Evolutionary conservation across 2,888 invertebrate species (phyloP).

Genomic region (Troglohyphantes excavatus): DNA sequence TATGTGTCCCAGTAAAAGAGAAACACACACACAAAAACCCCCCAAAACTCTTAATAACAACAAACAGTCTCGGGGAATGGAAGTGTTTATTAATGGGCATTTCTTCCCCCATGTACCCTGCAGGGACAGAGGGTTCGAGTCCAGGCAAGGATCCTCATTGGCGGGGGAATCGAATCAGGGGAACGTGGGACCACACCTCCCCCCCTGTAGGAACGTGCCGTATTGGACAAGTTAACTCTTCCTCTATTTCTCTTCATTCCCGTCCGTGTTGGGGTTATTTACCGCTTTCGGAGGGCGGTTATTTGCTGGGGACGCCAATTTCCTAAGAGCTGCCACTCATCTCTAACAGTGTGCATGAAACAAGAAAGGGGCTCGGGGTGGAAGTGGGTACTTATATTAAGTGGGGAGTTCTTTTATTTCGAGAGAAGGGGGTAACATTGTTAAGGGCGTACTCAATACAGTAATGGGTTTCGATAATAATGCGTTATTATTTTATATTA

Average conservation of each 20-base stretch:
- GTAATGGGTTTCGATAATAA: too few relatives aligned
- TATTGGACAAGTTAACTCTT: slow-evolving; percentile 32
- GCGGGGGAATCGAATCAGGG: slow-evolving; percentile 36
- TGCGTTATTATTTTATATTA: too few relatives aligned
- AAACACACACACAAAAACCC: not conserved
- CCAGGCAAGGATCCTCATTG: slow-evolving; percentile 29
- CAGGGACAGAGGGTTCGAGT: slow-evolving; percentile 3
- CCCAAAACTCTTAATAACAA: not conserved
- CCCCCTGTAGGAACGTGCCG: slow-evolving; percentile 23
- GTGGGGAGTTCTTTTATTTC: too few relatives aligned
- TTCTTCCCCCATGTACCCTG: not conserved
- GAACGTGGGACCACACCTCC: not conserved
- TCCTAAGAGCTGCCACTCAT: slow-evolving; percentile 17
- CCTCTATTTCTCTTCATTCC: slow-evolving; percentile 49
- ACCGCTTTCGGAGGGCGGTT: not conserved
- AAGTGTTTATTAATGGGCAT: slow-evolving; percentile 56
- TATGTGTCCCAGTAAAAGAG: slow-evolving; percentile 5
- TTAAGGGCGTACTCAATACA: too few relatives aligned
- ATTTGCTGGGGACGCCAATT: slow-evolving; percentile 13
- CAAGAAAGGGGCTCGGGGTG: not conserved
- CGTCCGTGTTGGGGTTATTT: slow-evolving; percentile 18
- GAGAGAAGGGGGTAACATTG: too few relatives aligned
- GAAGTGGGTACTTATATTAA: not conserved
- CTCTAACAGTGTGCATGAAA: not conserved
- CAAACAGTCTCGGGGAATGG: not conserved